phyloP scores from a whole-genome alignment of 2,113 vertebrate genomes.

The Tylochromis polylepis region DNA sequence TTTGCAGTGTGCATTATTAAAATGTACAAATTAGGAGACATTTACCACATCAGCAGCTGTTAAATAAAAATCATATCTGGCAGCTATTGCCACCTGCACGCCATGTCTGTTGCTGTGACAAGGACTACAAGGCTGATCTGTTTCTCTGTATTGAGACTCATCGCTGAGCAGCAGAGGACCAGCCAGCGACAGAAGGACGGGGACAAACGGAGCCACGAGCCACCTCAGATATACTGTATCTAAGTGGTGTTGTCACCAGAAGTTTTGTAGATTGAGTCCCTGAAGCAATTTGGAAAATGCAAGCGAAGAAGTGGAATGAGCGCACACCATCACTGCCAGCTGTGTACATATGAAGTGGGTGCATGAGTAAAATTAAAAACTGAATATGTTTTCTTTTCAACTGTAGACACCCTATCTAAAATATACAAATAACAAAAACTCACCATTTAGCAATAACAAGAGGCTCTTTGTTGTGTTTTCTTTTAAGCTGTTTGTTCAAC shows the following conservation, averaged over 20 bases:
- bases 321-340: neutral
- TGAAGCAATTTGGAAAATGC: neutral
- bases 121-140: neutral
- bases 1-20: neutral
- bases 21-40: neutral
- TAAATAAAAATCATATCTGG: constrained; percentile 7
- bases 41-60: neutral
- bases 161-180: neutral
- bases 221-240: neutral
- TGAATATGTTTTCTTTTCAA: neutral
- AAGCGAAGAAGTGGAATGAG: neutral
- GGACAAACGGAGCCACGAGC: neutral
- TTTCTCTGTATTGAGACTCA: neutral
- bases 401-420: neutral
- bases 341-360: neutral
- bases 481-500: neutral
- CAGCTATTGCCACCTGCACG: neutral
- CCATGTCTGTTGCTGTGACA: neutral
- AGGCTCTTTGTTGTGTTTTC: neutral
- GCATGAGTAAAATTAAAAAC: neutral
- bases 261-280: neutral
- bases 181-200: neutral
- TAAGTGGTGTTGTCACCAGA: neutral
- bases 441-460: neutral
- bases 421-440: neutral